Evolutionary conservation across 2,888 invertebrate species (phyloP), one percentile per base, ranked within the genome.

Genomic region (Protodeltote pygarga): DNA sequence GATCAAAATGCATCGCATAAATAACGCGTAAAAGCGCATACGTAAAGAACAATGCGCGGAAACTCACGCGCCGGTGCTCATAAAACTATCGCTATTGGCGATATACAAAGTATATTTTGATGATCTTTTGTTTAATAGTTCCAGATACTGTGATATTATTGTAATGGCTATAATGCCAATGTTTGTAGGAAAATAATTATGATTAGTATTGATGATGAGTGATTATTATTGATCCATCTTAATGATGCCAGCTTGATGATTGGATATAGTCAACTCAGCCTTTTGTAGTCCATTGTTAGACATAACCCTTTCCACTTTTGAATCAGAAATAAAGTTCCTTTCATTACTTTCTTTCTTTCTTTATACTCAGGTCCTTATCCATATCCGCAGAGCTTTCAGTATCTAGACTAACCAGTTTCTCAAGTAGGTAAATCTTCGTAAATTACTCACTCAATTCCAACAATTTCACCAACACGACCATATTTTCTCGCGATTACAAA

Each of bases 31-130:
- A 28, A 29, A 37, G 44, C 47, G 32, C 37, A 16, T 28, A 25
- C 28, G 41, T 40, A 10, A 5, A 55, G 69, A 79, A 81, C 81
- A 81, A 81, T 80, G 79, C 61, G 65, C 74, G 81, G 81, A 81
- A 79, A 73, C 66, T 59, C 53, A 73, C 70, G 79, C 76, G 65
- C 53, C 64, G 73, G 39, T 73, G 80, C 74, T 65, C 62, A 49
- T 11, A 10, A 39, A 25, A 54, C 65, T 27, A 59, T 66, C 40
- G 49, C 52, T 61, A 73, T 69, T 67, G 65, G 73, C 48, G 65
- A 69, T 74, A 60, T 57, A 59, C 44, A 55, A 53, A 55, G 52
- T 62, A 47, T 58, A 42, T 53, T 62, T 48, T 66, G 67, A 66
- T 66, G 52, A 55, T 66, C 46, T 66, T 62, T 44, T 53, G 42